Evolutionary conservation across 1,140 invertebrate genomes (phyloP).

Genomic region (Nymphalis io): DNA sequence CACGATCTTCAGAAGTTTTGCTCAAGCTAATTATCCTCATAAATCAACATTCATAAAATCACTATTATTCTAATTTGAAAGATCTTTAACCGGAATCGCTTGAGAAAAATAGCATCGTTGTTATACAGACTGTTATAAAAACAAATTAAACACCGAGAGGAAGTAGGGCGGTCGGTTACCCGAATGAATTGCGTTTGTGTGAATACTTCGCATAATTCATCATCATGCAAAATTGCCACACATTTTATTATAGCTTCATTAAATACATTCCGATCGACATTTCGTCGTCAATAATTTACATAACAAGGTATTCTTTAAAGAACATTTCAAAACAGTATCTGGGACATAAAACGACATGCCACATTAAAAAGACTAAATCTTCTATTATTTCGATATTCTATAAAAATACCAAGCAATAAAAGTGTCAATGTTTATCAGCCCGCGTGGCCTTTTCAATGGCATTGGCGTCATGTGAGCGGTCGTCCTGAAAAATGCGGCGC

Average conservation of each 20-base stretch:
- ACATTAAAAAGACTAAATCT: no score
- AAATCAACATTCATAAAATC: not conserved
- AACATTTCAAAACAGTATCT: not conserved
- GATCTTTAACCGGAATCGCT: not conserved
- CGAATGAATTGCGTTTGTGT: conserved; percentile 35
- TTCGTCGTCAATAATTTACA: not conserved
- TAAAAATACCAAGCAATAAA: conserved; percentile 33
- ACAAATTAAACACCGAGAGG: conserved; percentile 32
- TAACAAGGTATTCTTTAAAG: not conserved
- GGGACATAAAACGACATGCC: no score
- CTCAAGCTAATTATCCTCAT: not conserved
- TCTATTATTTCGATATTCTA: not conserved
- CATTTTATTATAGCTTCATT: conserved; percentile 4
- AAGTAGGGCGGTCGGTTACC: conserved; percentile 44
- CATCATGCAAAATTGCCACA: conserved; percentile 1
- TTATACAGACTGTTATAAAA: conserved; percentile 16
- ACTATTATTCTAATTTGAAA: not conserved
- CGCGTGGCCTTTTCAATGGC: conserved; percentile 57
- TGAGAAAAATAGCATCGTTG: conserved; percentile 11
- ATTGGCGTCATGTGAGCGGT: conserved; percentile 67
- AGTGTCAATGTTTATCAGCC: conserved; percentile 74
- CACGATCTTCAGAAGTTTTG: not conserved
- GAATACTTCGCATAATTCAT: conserved; percentile 19
- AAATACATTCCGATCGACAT: not conserved
- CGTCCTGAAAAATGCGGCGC: conserved; percentile 71